These are phyloP conservation scores for Scortum barcoo DNA, from an alignment of 2,113 vertebrate species.

Conservation along the genomic window DNA sequence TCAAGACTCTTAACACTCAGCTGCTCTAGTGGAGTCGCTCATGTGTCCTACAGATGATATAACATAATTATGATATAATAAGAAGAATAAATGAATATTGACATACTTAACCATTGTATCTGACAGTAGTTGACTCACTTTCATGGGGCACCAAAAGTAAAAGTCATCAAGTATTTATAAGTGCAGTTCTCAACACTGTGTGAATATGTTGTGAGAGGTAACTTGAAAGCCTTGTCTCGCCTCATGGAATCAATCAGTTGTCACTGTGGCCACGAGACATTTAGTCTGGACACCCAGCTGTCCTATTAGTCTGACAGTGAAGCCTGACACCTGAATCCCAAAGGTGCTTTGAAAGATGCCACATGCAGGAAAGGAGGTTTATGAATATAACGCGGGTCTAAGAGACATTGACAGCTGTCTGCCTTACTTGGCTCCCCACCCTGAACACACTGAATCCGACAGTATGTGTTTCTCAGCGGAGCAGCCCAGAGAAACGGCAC, in stretches of 20 bases:
- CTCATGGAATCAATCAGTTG: conserved; percentile 15
- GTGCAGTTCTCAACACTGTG: background rate
- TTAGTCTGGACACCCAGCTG: background rate
- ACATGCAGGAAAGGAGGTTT: conserved; percentile 20
- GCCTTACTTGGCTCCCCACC: conserved; percentile 19
- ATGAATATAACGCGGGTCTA: conserved; percentile 11
- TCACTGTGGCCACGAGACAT: conserved; percentile 1
- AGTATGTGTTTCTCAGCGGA: conserved; percentile 26
- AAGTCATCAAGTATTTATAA: background rate
- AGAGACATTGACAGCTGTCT: conserved; percentile 1
- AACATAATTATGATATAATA: no score
- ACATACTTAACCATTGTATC: background rate
- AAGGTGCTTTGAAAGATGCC: conserved; percentile 9
- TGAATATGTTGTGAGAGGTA: background rate
- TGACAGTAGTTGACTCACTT: background rate
- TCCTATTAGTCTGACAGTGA: conserved; percentile 28
- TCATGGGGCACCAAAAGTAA: background rate
- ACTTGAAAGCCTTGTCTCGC: conserved; percentile 1
- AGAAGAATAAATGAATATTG: no score
- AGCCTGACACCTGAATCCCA: conserved; percentile 32
- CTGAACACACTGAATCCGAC: conserved; percentile 1
- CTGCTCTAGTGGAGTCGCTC: background rate
- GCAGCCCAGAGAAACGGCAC: background rate
- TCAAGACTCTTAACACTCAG: background rate
- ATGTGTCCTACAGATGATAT: background rate